Base-by-base conservation (phyloP, 2,113 vertebrate species). In the Gasterosteus aculeatus region DNA sequence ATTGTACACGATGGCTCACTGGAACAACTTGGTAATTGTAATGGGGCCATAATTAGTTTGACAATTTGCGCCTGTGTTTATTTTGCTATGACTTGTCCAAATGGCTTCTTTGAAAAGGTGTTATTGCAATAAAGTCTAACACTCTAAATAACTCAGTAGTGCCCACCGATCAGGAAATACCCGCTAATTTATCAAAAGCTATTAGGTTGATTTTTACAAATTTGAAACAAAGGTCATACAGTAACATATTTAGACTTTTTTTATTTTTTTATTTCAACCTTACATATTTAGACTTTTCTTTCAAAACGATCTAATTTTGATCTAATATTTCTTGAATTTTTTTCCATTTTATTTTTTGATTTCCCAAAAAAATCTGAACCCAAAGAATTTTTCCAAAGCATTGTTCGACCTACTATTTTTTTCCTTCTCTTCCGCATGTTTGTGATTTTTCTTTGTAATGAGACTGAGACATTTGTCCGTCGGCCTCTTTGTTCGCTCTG, bases 401-500 rank as follows among this genome's bases (percentile, higher is more conserved):
- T 26, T 26, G 22, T 33, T 33, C 3, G 33, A 33, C 33, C 33
- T 33, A 33, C 3, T 33, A 33, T 33, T 33, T 33, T 33, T 33
- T 33, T 33, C 3, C 3, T 5, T 33, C 33, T 33, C 5, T 33
- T 33, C 10, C 33, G 51, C 75, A 61, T 58, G 46, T 66, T 16
- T 42, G 29, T 26, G 68, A 59, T 75, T 69, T 76, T 57, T 46
- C 66, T 64, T 67, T 33, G 47, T 70, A 22, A 62, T 54, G 60
- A 67, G 41, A 54, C 75, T 49, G 54, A 56, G 69, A 41, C 46
- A 42, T 62, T 53, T 65, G 72, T 39, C 38, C 69, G 65, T 38
- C 66, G 77, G 68, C 41, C 3, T 75, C 81, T 85, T 84, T 87
- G 80, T 80, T 78, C 76, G 18, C 49, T 67, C 62, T 46, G 3